Evolutionary conservation across 1,140 invertebrate species (phyloP), one percentile per base, ranked within the genome.

Genomic region (Dinoponera quadriceps): DNA sequence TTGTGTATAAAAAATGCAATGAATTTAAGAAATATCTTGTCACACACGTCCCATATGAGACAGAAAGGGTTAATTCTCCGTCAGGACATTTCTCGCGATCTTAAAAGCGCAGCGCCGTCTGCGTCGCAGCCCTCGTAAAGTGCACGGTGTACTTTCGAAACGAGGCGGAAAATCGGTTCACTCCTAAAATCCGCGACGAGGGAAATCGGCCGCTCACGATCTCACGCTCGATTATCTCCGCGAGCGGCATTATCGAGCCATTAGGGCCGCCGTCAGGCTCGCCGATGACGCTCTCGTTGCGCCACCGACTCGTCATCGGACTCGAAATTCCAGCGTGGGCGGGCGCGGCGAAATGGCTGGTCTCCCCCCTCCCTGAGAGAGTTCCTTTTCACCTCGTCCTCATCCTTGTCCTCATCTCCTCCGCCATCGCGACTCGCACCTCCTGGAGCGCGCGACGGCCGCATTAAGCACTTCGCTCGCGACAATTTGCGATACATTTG

Each of bases 401-500:
- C 62, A 75, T 83, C 71, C 81, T 85, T 68, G 54, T 85, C 60
- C 82, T 86, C 87, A 49, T 63, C 72, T 82, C 65, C 51, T 78
- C 59, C 78, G 54, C 71, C 86, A 77, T 72, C 86, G 81, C 84
- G 75, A 71, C 57, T 75, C 60, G 78, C 78, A 55, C 74, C 72
- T 60, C 63, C 55, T 82, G n/a, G n/a, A n/a, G n/a, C 86, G 86
- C 88, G 74, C 88, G 89, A 89, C 87, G 22, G 38, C 86, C 91
- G 89, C 93, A 94, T 94, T 94, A 94, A 94, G 92, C 91, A 93
- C 93, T 94, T 91, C 87, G 91, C 90, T 90, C n/a, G 91, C 91
- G 92, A 94, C 94, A 94, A 94, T 94, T 94, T 94, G 87, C 91
- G 92, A 94, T 94, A 94, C 93, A 94, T 94, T 94, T 94, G 91